phyloP scores from a whole-genome alignment of 1,140 invertebrate species.

The Lamellibrachia luymesi region DNA sequence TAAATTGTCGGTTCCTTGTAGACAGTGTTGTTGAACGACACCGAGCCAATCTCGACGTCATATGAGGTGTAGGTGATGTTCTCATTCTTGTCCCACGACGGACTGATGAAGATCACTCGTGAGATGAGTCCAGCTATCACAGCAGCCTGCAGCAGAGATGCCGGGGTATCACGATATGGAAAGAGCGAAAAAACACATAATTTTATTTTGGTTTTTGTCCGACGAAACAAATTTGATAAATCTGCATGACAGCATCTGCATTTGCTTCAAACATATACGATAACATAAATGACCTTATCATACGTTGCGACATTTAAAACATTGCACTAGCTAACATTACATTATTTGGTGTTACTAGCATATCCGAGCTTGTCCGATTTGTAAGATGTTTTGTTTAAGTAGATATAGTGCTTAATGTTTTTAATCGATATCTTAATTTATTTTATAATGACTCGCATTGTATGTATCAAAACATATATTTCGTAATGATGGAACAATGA shows the following conservation, averaged over 20 bases:
- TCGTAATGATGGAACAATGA: too few relatives aligned
- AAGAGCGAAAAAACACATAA: too few relatives aligned
- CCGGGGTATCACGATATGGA: too few relatives aligned
- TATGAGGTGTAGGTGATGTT: conserved; percentile 22
- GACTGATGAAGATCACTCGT: conserved; percentile 44
- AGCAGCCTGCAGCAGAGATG: conserved; percentile 33
- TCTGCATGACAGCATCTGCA: too few relatives aligned
- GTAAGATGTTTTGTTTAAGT: too few relatives aligned
- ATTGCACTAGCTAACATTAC: neutral
- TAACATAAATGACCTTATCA: neutral
- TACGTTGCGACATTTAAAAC: too few relatives aligned
- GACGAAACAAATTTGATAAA: too few relatives aligned
- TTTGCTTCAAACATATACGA: neutral
- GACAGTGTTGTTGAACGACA: neutral
- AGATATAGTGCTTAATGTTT: too few relatives aligned
- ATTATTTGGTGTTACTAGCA: neutral
- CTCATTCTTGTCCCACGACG: conserved; percentile 38
- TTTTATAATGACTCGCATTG: too few relatives aligned
- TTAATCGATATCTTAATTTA: too few relatives aligned
- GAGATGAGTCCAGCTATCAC: conserved; percentile 37
- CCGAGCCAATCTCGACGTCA: conserved; percentile 27
- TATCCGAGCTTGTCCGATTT: too few relatives aligned
- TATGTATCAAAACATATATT: too few relatives aligned
- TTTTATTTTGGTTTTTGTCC: neutral
- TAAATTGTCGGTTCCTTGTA: neutral